Evolutionary conservation across 1,140 invertebrate species (phyloP).

Genomic region (Ceratosolen solmsi): DNA sequence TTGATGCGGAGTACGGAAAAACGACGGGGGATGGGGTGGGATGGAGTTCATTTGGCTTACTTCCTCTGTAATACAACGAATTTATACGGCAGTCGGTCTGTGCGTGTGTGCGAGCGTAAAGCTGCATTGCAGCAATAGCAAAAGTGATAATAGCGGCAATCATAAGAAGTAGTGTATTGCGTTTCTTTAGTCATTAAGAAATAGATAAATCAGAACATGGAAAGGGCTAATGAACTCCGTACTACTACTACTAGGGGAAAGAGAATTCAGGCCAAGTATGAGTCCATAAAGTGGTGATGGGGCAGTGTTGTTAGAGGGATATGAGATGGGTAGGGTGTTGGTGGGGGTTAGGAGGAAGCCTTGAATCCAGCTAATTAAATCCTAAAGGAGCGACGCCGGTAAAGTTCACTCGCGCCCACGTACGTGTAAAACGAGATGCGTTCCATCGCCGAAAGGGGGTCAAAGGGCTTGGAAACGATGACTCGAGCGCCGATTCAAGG

Average conservation of each 20-base stretch:
- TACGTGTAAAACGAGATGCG: too few relatives aligned
- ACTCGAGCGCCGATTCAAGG: too few relatives aligned
- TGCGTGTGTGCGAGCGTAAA: too few relatives aligned
- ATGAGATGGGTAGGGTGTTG: too few relatives aligned
- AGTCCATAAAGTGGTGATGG: background rate
- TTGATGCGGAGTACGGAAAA: too few relatives aligned
- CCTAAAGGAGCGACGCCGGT: background rate
- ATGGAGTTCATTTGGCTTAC: too few relatives aligned
- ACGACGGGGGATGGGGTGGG: too few relatives aligned
- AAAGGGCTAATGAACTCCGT: background rate
- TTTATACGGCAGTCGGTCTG: too few relatives aligned
- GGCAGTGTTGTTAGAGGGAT: background rate
- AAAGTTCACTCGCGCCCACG: background rate
- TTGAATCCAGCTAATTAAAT: conserved; percentile 12
- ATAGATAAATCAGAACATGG: too few relatives aligned
- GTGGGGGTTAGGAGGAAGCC: background rate
- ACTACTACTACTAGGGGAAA: background rate
- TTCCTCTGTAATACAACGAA: too few relatives aligned
- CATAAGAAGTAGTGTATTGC: background rate
- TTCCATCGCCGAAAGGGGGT: background rate
- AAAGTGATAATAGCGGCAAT: too few relatives aligned
- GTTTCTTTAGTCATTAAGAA: background rate
- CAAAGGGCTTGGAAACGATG: background rate
- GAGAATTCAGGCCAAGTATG: background rate
- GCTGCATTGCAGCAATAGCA: background rate